A percentile compares a stretch with the other conserved stretches of the same genome.
Evolutionary conservation across 2,113 vertebrate species (phyloP).

Genomic region (Ceratotherium simum): DNA sequence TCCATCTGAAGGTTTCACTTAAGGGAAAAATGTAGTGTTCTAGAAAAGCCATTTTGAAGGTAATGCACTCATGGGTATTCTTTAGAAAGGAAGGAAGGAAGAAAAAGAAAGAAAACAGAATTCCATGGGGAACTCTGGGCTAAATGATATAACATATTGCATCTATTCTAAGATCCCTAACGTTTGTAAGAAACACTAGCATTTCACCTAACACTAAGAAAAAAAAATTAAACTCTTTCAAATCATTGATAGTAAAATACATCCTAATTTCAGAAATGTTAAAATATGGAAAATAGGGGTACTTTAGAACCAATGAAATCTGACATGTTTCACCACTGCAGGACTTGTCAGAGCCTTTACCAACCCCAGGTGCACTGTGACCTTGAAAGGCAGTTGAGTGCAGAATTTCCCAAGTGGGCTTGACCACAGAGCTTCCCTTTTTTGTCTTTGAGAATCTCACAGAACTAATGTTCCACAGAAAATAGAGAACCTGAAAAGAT

Average conservation of each 20-base stretch:
- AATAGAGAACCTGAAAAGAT: background rate
- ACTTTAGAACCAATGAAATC: background rate
- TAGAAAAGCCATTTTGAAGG: background rate
- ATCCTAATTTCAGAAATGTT: background rate
- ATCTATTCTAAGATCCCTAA: background rate
- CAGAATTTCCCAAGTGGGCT: too few species aligned
- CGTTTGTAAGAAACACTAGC: background rate
- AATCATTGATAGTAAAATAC: background rate
- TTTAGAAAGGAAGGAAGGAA: background rate
- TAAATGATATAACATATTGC: background rate
- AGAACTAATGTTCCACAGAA: background rate
- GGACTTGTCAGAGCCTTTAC: background rate
- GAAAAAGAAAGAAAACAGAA: background rate
- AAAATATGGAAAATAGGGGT: background rate
- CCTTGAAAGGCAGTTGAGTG: background rate
- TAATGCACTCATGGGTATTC: background rate
- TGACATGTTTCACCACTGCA: background rate
- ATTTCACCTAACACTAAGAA: background rate
- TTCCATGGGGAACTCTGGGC: background rate
- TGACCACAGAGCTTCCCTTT: background rate
- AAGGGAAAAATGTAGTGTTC: background rate
- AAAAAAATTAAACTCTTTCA: background rate
- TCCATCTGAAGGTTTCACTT: background rate
- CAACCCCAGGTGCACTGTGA: too few species aligned
- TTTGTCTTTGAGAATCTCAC: background rate